Evolutionary conservation across 1,140 invertebrate species (phyloP), one percentile per base, ranked within the genome.

Genomic region (Papilio helenus): DNA sequence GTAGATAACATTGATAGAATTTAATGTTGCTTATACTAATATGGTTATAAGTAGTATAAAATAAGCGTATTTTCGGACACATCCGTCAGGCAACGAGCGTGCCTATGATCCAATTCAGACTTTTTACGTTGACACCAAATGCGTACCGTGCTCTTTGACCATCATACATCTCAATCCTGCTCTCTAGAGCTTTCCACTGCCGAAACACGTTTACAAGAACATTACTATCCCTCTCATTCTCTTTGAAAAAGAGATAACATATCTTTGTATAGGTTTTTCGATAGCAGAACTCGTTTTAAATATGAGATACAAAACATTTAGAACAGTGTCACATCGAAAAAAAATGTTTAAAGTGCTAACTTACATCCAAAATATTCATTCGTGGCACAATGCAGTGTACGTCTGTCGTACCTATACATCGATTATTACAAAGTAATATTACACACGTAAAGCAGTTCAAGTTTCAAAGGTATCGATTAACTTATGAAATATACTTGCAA

Each of bases 41-140:
- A 92, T 85, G 87, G 90, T 88, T 90, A 92, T 89, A 90, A 89
- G 89, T 89, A 88, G 89, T 92, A 92, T 92, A 94, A 93, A 92
- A 94, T 94, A 94, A 94, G 93, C 93, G 93, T 94, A 94, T 93
- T 88, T 88, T 87, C 92, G 92, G 93, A 94, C 87, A 83, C 86
- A 89, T 90, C 88, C 86, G 87, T 88, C 81, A 83, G 86, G 90
- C 88, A 84, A 81, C 79, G 26, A 74, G 71, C 80, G 68, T 85
- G 86, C 86, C 87, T 73, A 83, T 91, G 88, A 86, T 92, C 90
- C 91, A 82, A 88, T 86, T 92, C 91, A 92, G 91, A 93, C 91
- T 93, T 92, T 88, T 90, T 80, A 89, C 85, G 87, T 88, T 89
- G 83, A 86, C 81, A 83, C 82, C 81, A 83, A 84, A 88, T 85